Conservation (phyloP, 2,888 invertebrate species). For the Heteromyza rotundicornis region DNA sequence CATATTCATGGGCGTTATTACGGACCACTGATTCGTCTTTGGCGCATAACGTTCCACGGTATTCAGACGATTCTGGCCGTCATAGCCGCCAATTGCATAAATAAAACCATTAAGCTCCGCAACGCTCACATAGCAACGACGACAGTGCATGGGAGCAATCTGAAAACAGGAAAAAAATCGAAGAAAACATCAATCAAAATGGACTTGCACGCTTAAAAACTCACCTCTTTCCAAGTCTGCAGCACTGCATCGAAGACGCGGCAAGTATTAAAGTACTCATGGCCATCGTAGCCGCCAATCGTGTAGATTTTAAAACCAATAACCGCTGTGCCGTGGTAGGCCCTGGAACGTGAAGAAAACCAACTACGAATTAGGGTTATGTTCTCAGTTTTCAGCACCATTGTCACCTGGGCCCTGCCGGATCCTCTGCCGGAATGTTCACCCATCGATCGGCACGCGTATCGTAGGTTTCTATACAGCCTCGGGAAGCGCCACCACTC, state of each 20-base stretch:
- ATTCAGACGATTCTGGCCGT: constrained; percentile 84
- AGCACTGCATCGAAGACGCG: constrained; percentile 85
- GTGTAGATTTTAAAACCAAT: constrained; percentile 84
- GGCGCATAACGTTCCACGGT: constrained; percentile 87
- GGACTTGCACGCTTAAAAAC: constrained; percentile 22
- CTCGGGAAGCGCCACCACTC: constrained; percentile 67
- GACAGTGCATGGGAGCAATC: constrained; percentile 87
- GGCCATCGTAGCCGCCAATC: constrained; percentile 92
- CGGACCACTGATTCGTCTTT: constrained; percentile 84
- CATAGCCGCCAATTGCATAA: constrained; percentile 88
- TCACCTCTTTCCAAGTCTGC: constrained; percentile 82
- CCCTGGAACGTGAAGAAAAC: too few relatives aligned
- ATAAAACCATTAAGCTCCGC: constrained; percentile 78
- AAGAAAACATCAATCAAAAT: constrained; percentile 10
- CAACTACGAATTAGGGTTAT: too few relatives aligned
- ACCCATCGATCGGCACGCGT: constrained; percentile 91
- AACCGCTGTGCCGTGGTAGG: constrained; percentile 93
- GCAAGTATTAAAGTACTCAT: constrained; percentile 80
- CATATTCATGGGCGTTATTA: constrained; percentile 86
- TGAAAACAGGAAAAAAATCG: constrained; percentile 43
- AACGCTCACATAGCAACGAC: constrained; percentile 87
- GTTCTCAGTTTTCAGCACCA: too few relatives aligned
- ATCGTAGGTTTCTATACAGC: constrained; percentile 86
- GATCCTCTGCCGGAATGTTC: constrained; percentile 71
- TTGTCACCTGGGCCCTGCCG: constrained; percentile 81